Evolutionary conservation across 2,888 invertebrate genomes (phyloP).

Genomic region (Drosophila melanosoma): DNA sequence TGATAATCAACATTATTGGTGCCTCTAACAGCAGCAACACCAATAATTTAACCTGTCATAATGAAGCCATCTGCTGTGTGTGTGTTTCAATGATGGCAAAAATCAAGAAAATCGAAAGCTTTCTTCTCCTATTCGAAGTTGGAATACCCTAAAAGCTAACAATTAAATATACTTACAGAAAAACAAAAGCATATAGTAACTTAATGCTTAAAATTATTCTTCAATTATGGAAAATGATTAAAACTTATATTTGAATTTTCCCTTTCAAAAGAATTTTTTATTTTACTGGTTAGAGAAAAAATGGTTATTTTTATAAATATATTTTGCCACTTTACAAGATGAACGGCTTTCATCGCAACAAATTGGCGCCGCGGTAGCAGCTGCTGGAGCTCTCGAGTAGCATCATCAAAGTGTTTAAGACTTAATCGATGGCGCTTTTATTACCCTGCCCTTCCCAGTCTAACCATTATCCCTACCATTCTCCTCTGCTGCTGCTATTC

Average conservation of each 20-base stretch:
- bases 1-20: conserved; percentile 38
- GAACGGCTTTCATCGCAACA: conserved; percentile 50
- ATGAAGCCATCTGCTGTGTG: conserved; percentile 59
- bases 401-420: conserved; percentile 60
- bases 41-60: conserved; percentile 63
- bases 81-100: conserved; percentile 1
- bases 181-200: not conserved
- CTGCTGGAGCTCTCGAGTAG: conserved; percentile 21
- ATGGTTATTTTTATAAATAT: not conserved
- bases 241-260: not conserved
- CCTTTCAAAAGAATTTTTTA: not conserved
- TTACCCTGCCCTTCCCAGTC: conserved; percentile 27
- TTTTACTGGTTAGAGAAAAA: conserved; percentile 12
- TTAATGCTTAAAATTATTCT: not conserved
- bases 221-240: not conserved
- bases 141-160: conserved; percentile 25
- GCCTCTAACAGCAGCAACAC: conserved; percentile 39
- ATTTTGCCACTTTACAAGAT: conserved; percentile 5
- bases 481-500: conserved; percentile 1
- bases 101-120: conserved; percentile 18
- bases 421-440: conserved; percentile 75
- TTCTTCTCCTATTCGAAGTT: conserved; percentile 6
- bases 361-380: conserved; percentile 20
- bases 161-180: not conserved
- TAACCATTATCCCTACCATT: not conserved